Base-by-base conservation (phyloP, 1,140 invertebrate species). In the Bradysia coprophila region DNA sequence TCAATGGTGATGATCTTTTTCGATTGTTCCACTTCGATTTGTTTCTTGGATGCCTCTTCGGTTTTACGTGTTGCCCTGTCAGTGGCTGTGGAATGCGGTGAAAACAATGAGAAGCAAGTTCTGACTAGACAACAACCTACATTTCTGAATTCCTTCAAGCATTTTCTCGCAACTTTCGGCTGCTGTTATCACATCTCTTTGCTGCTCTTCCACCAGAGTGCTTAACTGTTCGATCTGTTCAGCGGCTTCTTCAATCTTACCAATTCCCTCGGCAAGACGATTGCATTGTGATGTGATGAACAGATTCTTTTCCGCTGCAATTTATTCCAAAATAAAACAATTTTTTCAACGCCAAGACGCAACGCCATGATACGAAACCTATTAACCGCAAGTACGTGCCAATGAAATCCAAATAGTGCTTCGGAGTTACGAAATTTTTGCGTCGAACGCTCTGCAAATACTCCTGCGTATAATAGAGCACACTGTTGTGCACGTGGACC, bases 321-420 rank as follows among this genome's bases (percentile, higher is more conserved):
- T 32, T 42, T 33, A 4, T 28, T 8, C n/a, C 15, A 4, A 40
- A 13, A 41, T 11, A 31, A 13, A 13, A 33, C 21, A 8, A 31
- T 31, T 41, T 31, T 19, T 18, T 41, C 3, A 33, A n/a, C 15
- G 16, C 34, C 34, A 37, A 37, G 16, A 37, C 8, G 16, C 34
- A 37, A 37, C 18, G 6, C n/a, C n/a, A n/a, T n/a, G n/a, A n/a
- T n/a, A n/a, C n/a, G n/a, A 79, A 76, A 39, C 80, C 70, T 2
- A 92, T 55, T 4, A 91, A 58, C 45, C 68, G 69, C 1, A 87
- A 50, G 52, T 90, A 92, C 1, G 72, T 77, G 38, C 74, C 74
- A 31, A 92, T 79, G 46, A 76, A 90, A 57, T 91, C 86, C 45
- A 92, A 62, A 55, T 85, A 94, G 53, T 92, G 87, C 48, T 87